These are phyloP conservation scores for Corythornis leucogaster DNA, from an alignment of 2,797 vertebrate species.

Conservation along the genomic window DNA sequence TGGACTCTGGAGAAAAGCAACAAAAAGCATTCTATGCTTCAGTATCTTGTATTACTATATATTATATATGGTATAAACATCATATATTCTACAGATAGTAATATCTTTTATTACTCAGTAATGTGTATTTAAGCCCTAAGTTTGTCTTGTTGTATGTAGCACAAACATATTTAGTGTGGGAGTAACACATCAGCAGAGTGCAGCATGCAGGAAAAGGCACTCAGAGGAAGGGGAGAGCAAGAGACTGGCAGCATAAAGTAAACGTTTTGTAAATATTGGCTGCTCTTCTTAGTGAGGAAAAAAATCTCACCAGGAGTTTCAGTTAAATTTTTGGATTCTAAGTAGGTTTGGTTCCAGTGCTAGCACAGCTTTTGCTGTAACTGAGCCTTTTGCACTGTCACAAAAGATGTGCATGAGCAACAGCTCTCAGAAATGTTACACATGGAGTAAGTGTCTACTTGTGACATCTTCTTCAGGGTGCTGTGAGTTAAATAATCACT, in stretches of 20 bases:
- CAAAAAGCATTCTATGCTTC: neutral
- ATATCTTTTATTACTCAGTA: neutral
- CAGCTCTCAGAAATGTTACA: neutral
- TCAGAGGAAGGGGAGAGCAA: neutral
- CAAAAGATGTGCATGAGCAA: neutral
- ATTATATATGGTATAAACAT: neutral
- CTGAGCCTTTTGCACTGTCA: neutral
- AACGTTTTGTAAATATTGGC: neutral
- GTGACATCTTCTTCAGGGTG: neutral
- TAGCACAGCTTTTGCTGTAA: neutral
- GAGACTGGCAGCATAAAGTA: neutral
- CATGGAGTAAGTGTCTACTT: neutral
- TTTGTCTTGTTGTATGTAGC: neutral
- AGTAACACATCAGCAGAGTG: neutral
- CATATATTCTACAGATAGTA: neutral
- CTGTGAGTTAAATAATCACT: neutral
- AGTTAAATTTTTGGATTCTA: neutral
- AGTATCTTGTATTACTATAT: neutral
- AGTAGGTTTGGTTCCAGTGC: neutral
- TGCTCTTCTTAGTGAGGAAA: neutral
- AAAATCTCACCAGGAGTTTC: neutral
- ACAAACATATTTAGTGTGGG: conserved; percentile 25
- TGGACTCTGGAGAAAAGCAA: neutral
- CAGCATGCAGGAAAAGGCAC: neutral
- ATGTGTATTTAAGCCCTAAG: neutral